Conservation (phyloP, 2,113 vertebrate species). For the Cnemophilus loriae region DNA sequence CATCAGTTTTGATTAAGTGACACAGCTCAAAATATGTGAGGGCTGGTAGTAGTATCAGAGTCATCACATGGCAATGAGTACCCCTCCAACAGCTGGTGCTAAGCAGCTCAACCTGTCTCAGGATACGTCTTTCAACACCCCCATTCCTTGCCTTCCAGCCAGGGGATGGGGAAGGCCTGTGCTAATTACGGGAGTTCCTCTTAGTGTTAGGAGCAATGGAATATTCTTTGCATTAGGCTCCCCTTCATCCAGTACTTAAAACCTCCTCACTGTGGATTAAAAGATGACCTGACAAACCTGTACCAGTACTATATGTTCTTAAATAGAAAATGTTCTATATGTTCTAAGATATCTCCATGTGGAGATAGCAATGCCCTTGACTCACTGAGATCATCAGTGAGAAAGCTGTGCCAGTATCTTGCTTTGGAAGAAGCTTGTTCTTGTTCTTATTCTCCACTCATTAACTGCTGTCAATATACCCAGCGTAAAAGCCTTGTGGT, state of each 20-base stretch:
- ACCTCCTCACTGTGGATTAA: not conserved
- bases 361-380: not conserved
- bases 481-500: not conserved
- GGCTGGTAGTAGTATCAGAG: not conserved
- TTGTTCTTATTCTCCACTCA: not conserved
- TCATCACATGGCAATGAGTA: not conserved
- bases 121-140: accelerated
- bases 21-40: not conserved
- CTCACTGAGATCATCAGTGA: not conserved
- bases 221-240: not conserved
- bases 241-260: not conserved
- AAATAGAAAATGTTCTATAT: not conserved
- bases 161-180: not conserved
- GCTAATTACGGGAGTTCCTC: not conserved
- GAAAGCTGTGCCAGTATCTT: not conserved
- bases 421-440: not conserved
- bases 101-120: not conserved
- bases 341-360: no score
- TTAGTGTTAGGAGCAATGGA: accelerated
- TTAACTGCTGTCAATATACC: not conserved
- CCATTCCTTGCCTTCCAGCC: accelerated
- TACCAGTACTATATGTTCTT: not conserved
- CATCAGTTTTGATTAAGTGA: not conserved
- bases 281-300: not conserved
- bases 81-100: not conserved